Evolutionary conservation across 2,113 vertebrate genomes (phyloP).

Genomic region (Benitochromis conjunctus): DNA sequence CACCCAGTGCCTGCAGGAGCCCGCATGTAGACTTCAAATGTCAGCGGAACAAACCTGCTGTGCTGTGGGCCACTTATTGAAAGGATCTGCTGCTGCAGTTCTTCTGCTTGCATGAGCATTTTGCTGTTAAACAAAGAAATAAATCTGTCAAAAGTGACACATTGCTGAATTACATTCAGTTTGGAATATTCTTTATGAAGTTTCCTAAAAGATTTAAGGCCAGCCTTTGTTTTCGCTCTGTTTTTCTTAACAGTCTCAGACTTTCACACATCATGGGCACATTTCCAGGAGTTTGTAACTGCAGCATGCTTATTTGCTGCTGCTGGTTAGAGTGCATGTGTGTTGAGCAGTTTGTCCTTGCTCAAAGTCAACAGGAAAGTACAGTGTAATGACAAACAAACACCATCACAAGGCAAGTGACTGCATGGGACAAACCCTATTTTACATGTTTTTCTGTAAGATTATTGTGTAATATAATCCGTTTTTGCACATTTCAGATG

Average conservation of each 20-base stretch:
- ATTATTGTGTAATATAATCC: background rate
- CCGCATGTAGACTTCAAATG: background rate
- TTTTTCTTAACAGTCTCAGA: background rate
- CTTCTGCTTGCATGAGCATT: background rate
- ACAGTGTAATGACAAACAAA: background rate
- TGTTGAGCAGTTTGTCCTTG: background rate
- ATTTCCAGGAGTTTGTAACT: background rate
- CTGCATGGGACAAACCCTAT: too few species aligned
- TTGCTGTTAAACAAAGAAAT: background rate
- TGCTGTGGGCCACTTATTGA: background rate
- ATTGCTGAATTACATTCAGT: background rate
- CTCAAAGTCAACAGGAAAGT: background rate
- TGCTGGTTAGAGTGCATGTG: background rate
- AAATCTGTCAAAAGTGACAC: background rate
- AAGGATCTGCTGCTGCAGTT: background rate
- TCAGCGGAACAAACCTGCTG: background rate
- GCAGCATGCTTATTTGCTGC: background rate
- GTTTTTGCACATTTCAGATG: background rate
- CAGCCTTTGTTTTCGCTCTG: rapidly evolving
- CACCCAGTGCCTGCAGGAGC: background rate
- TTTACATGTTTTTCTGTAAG: background rate
- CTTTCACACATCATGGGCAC: background rate
- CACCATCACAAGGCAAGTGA: background rate
- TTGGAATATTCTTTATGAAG: background rate
- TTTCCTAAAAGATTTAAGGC: background rate